A percentile compares a stretch with the other conserved stretches of the same genome.
Evolutionary conservation across 2,113 vertebrate genomes (phyloP).

Genomic region (Rhineura floridana): DNA sequence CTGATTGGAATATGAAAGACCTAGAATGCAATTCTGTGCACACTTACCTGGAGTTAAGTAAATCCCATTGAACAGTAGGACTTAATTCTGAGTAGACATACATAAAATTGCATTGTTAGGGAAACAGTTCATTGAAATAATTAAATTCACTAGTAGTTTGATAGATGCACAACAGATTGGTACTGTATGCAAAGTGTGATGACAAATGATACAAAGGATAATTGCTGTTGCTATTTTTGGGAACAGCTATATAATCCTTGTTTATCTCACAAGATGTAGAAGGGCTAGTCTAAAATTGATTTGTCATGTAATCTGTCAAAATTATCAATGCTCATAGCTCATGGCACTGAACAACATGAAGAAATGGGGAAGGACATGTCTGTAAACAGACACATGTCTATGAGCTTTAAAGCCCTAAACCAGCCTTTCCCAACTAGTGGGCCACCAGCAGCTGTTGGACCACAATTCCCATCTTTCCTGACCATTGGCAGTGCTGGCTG

Average conservation of each 20-base stretch:
- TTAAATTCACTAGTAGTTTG: not conserved
- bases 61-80: too few relatives aligned
- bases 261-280: not conserved
- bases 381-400: not conserved
- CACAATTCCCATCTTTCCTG: too few relatives aligned
- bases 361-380: not conserved
- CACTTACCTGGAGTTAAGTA: too few relatives aligned
- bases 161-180: not conserved
- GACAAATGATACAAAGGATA: not conserved
- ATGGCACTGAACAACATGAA: not conserved
- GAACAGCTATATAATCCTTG: not conserved
- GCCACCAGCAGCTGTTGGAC: too few relatives aligned
- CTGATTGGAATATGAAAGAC: not conserved
- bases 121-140: not conserved
- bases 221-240: not conserved
- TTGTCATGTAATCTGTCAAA: not conserved
- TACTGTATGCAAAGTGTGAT: not conserved
- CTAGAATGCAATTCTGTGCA: too few relatives aligned
- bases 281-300: not conserved
- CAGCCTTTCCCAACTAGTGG: too few relatives aligned
- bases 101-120: too few relatives aligned
- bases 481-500: too few relatives aligned
- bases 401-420: too few relatives aligned
- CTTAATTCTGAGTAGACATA: too few relatives aligned
- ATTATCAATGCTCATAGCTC: not conserved